A percentile compares a stretch with the other conserved stretches of the same genome.
Conservation (phyloP, 2,113 vertebrate genomes). For the Hiodon alosoides region DNA sequence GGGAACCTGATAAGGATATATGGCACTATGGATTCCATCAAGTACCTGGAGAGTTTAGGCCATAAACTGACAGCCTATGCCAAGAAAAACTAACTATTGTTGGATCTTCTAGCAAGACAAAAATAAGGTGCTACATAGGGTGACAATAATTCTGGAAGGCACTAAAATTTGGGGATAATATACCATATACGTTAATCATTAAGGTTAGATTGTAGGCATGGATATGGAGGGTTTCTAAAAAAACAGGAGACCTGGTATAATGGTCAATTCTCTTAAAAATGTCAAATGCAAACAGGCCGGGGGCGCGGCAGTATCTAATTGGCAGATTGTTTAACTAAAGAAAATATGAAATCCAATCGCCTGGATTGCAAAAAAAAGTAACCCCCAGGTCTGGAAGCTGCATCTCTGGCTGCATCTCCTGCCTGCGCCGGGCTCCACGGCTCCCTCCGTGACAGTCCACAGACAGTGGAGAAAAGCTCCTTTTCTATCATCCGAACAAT, state of each 20-base stretch:
- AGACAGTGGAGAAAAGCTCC: background rate
- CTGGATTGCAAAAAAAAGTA: background rate
- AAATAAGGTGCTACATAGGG: background rate
- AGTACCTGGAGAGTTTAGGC: no score
- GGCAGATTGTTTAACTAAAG: background rate
- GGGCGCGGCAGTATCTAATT: constrained; percentile 4
- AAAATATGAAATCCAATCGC: background rate
- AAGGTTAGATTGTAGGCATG: background rate
- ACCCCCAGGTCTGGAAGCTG: background rate
- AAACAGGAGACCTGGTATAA: background rate
- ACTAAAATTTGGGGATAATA: background rate
- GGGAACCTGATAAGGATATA: no score
- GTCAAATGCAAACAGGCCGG: background rate
- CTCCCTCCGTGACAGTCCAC: no score
- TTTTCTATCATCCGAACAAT: background rate
- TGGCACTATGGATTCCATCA: no score
- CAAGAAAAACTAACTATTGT: no score
- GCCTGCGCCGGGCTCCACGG: background rate
- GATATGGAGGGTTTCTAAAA: background rate
- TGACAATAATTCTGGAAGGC: background rate
- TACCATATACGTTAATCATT: background rate
- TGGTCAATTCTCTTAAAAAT: background rate
- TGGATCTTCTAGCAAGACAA: no score
- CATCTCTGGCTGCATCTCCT: background rate
- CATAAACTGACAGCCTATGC: no score